phyloP scores from a whole-genome alignment of 2,888 invertebrate genomes.

The Ophraella communa region DNA sequence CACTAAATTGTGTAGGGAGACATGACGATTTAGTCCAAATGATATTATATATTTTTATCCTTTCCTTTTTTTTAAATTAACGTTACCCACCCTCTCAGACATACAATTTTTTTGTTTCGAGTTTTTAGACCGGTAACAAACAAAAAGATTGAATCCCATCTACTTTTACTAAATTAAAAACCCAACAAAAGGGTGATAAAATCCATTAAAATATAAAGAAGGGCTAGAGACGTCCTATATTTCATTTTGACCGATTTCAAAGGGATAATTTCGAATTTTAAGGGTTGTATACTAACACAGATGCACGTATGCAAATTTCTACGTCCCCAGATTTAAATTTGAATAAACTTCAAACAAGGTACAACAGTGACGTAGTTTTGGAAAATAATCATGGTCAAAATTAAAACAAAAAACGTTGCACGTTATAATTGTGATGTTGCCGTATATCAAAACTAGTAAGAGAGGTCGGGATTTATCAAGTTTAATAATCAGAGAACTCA shows the following conservation, averaged over 20 bases:
- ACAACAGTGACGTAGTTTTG: conserved; percentile 7
- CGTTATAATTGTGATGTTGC: too few species aligned
- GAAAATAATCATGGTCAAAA: too few species aligned
- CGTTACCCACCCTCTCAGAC: background rate
- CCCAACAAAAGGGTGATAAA: conserved; percentile 52
- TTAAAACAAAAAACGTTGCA: background rate
- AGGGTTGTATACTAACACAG: conserved; percentile 46
- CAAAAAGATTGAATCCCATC: conserved; percentile 24
- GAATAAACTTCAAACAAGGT: conserved; percentile 44
- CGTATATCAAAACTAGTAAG: too few species aligned
- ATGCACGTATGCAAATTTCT: conserved; percentile 48
- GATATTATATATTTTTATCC: too few species aligned
- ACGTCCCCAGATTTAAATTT: conserved; percentile 44
- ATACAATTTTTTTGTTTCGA: background rate
- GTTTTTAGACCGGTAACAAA: conserved; percentile 21
- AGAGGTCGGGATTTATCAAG: too few species aligned
- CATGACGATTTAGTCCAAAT: too few species aligned
- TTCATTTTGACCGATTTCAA: conserved; percentile 43
- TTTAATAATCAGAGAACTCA: too few species aligned
- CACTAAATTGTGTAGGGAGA: too few species aligned
- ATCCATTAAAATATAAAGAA: conserved; percentile 52
- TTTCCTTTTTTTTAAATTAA: background rate
- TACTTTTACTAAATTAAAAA: conserved; percentile 46
- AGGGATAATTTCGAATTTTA: conserved; percentile 48
- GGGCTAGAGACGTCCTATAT: conserved; percentile 43